Evolutionary conservation across 2,888 invertebrate genomes (phyloP), one percentile per base, ranked within the genome.

Genomic region (Sinohyriopsis cumingii): DNA sequence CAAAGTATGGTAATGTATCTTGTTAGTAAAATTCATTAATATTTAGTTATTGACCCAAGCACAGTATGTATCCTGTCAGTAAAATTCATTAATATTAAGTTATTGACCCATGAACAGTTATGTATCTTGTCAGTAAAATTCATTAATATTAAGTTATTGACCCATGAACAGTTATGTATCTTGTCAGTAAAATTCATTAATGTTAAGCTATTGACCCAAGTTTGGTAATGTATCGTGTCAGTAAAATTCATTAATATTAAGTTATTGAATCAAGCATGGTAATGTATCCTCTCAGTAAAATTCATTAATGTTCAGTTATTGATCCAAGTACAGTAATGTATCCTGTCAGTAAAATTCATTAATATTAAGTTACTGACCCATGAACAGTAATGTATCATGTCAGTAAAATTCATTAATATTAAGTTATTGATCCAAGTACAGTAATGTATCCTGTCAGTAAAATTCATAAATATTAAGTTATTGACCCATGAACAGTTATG

Each of bases 401-500:
- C 28, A 22, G 28, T 5, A 22, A 24, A 60, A 20, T 33, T 59
- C 1, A 33, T 5, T 55, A 33, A 61, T 53, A 5, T 67, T 28
- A 22, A 62, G n/a, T 33, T 33, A 33, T 33, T 9, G 33, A 33
- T 0, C 9, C 9, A 33, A 33, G 33, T 0, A 33, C 1, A 7
- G 9, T 33, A 33, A 33, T 33, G 33, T 33, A 33, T 33, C 19
- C 5, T 4, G 5, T 28, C 28, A 28, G 28, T 28, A 28, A 28
- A 28, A 28, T 28, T 28, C 28, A 25, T 25, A 2, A 6, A 6
- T 28, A 1, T 63, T 19, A 1, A 28, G 90, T 22, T 88, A 87
- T 79, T 75, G 90, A 60, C 90, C 90, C 15, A 89, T 87, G 81
- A 88, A 90, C 79, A 88, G 88, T 87, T 73, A 61, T 63, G 20